phyloP scores from a whole-genome alignment of 2,888 invertebrate genomes.

The Halocaridina rubra region DNA sequence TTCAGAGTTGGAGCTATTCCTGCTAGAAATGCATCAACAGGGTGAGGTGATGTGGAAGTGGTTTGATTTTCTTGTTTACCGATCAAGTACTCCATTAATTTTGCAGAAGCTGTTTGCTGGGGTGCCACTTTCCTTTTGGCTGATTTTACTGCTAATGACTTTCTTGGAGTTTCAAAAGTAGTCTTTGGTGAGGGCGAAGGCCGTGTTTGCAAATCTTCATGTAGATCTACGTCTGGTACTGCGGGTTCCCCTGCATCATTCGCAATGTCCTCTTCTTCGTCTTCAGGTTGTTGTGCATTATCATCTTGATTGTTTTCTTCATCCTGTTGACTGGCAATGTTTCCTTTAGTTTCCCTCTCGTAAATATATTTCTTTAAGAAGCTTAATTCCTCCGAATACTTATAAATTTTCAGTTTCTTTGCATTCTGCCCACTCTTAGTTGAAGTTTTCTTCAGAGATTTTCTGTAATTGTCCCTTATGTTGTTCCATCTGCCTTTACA shows the following conservation, averaged over 20 bases:
- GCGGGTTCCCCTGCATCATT: neutral
- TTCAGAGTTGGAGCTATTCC: conserved; percentile 33
- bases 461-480: conserved; percentile 68
- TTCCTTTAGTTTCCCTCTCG: conserved; percentile 1
- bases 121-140: conserved; percentile 14
- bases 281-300: conserved; percentile 1
- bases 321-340: conserved; percentile 5
- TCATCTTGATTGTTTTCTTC: conserved; percentile 23
- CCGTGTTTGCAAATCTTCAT: conserved; percentile 15
- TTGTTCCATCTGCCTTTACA: conserved; percentile 67
- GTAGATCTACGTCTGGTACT: conserved; percentile 4
- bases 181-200: conserved; percentile 14
- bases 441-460: conserved; percentile 41
- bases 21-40: conserved; percentile 40
- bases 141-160: conserved; percentile 15
- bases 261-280: neutral
- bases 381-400: conserved; percentile 26
- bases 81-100: conserved; percentile 29
- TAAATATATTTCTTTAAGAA: conserved; percentile 12
- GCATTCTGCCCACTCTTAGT: conserved; percentile 38
- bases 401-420: conserved; percentile 31
- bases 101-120: conserved; percentile 27
- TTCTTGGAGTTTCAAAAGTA: conserved; percentile 13
- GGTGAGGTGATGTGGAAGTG: conserved; percentile 25
- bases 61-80: conserved; percentile 29